These are phyloP conservation scores for Porites rus DNA, from an alignment of 92 coral and sea anemone genomes.

Conservation along the genomic window DNA sequence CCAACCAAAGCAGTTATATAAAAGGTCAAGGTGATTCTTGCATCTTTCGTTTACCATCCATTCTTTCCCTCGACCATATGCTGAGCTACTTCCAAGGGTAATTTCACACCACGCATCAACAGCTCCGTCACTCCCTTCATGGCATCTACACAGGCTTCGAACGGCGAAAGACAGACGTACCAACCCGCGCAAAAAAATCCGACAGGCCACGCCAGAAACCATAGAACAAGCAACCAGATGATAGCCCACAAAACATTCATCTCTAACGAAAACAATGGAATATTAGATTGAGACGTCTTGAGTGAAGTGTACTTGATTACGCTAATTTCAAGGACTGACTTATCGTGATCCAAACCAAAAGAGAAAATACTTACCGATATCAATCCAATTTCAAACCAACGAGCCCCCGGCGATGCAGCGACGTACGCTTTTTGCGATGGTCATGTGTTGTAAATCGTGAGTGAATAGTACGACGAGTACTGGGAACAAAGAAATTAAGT, in stretches of 20 bases:
- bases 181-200: conserved; percentile 98
- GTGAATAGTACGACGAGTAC: too few species aligned
- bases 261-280: too few species aligned
- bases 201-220: conserved; percentile 96
- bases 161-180: conserved; percentile 96
- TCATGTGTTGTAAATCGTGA: too few species aligned
- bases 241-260: conserved; percentile 98
- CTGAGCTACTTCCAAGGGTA: conserved; percentile 94
- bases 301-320: not conserved
- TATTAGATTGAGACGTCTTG: not conserved
- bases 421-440: too few species aligned
- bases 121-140: conserved; percentile 87
- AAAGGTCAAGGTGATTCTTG: not conserved
- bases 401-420: too few species aligned
- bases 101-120: conserved; percentile 91
- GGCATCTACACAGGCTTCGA: conserved; percentile 94
- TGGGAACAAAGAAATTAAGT: too few species aligned
- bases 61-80: conserved; percentile 93
- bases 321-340: not conserved
- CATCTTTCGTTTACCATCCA: conserved; percentile 74
- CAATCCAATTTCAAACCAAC: not conserved
- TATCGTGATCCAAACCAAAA: too few species aligned
- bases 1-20: not conserved
- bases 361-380: not conserved
- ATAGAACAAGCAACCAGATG: conserved; percentile 91